Evolutionary conservation across 2,797 vertebrate genomes (phyloP).

Genomic region (Echeneis naucrates): DNA sequence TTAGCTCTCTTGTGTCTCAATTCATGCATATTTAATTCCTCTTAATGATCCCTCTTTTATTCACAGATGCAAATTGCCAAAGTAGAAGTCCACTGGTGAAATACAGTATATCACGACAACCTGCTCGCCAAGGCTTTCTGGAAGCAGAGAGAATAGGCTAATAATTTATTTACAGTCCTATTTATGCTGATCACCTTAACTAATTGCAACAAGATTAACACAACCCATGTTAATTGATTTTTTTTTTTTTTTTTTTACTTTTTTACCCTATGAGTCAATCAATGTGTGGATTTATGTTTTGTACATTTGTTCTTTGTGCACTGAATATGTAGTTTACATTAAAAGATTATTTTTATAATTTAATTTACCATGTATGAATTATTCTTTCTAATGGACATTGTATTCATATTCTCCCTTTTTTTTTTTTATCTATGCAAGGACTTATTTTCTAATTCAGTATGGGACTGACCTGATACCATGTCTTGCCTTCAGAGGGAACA

Average conservation of each 20-base stretch:
- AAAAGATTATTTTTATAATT: constrained; percentile 80
- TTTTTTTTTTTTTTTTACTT: constrained; percentile 72
- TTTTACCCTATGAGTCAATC: constrained; percentile 60
- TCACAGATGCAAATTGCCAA: constrained; percentile 78
- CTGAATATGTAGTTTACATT: constrained; percentile 75
- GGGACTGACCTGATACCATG: neutral
- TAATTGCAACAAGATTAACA: constrained; percentile 72
- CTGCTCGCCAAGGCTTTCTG: constrained; percentile 57
- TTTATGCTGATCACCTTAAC: constrained; percentile 80
- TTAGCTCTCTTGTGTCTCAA: neutral
- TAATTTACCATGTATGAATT: constrained; percentile 25
- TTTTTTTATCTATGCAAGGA: too few species aligned
- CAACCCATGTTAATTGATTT: constrained; percentile 68
- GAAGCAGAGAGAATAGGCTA: constrained; percentile 67
- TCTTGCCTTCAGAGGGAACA: neutral
- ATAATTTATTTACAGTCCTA: constrained; percentile 87
- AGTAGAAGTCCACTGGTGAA: constrained; percentile 51
- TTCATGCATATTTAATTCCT: neutral
- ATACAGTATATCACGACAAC: constrained; percentile 65
- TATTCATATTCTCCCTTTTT: too few species aligned
- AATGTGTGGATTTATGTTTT: constrained; percentile 61
- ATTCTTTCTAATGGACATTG: neutral
- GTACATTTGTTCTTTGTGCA: constrained; percentile 75
- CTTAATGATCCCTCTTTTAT: constrained; percentile 35
- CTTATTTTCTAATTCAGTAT: too few species aligned